Percentiles rank a stretch among this genome's conserved stretches.
Evolutionary conservation across 2,113 vertebrate genomes (phyloP).

Genomic region (Limanda limanda): DNA sequence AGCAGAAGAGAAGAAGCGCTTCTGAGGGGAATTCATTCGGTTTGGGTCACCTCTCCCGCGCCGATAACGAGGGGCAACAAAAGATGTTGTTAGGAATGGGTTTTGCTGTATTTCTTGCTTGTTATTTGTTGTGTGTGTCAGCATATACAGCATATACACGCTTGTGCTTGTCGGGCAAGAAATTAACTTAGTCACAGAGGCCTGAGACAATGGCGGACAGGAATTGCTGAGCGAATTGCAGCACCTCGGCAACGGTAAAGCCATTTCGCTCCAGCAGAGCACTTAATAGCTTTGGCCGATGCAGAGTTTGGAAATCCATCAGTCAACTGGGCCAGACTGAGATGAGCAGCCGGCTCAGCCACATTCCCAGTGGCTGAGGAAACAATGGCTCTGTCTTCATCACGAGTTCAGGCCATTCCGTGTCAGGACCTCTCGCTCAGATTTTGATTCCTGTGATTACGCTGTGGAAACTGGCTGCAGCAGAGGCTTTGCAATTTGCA

Average conservation of each 20-base stretch:
- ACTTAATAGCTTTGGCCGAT: slow-evolving; percentile 79
- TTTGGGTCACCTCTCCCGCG: slow-evolving; percentile 39
- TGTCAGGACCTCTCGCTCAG: slow-evolving; percentile 19
- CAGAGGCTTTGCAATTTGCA: background rate
- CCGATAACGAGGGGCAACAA: slow-evolving; percentile 55
- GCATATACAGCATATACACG: slow-evolving; percentile 67
- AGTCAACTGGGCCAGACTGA: slow-evolving; percentile 65
- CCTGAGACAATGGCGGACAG: slow-evolving; percentile 71
- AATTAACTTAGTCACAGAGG: slow-evolving; percentile 71
- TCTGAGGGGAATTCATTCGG: slow-evolving; percentile 20
- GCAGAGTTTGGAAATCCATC: slow-evolving; percentile 74
- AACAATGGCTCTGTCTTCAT: slow-evolving; percentile 43
- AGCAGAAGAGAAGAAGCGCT: slow-evolving; percentile 28
- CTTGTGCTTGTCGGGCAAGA: slow-evolving; percentile 70
- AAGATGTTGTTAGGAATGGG: slow-evolving; percentile 28
- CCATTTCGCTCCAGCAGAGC: slow-evolving; percentile 80
- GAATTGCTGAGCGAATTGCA: slow-evolving; percentile 69
- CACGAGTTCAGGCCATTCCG: slow-evolving; percentile 24
- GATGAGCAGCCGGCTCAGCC: slow-evolving; percentile 61
- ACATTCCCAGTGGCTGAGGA: slow-evolving; percentile 53
- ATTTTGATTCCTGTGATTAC: slow-evolving; percentile 30
- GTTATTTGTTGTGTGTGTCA: slow-evolving; percentile 70
- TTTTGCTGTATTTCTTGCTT: slow-evolving; percentile 54
- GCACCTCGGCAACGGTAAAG: slow-evolving; percentile 66
- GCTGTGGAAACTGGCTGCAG: background rate